These are phyloP conservation scores for Nebria brevicollis DNA, from an alignment of 2,888 invertebrate genomes.

Conservation along the genomic window DNA sequence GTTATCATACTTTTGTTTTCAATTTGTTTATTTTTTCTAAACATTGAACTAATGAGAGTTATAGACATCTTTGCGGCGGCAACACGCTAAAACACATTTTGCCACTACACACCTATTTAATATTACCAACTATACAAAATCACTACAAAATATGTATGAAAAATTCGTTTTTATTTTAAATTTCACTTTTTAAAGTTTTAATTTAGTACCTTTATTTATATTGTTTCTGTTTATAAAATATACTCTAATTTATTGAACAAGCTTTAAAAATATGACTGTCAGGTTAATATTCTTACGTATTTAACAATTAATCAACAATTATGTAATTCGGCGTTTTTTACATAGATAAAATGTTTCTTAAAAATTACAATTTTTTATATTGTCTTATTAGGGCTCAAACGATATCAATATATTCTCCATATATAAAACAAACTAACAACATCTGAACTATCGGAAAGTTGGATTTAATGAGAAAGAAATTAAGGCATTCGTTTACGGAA, in stretches of 20 bases:
- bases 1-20: not conserved
- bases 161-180: slow-evolving; percentile 35
- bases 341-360: slow-evolving; percentile 33
- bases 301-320: slow-evolving; percentile 47
- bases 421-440: not conserved
- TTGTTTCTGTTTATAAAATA: slow-evolving; percentile 44
- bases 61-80: not conserved
- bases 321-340: slow-evolving; percentile 46
- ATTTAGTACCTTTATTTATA: not conserved
- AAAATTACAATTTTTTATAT: slow-evolving; percentile 34
- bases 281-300: slow-evolving; percentile 41
- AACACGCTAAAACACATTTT: slow-evolving; percentile 8
- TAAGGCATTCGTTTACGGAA: slow-evolving; percentile 29
- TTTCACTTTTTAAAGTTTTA: slow-evolving; percentile 1
- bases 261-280: slow-evolving; percentile 47
- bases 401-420: not conserved
- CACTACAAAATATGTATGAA: slow-evolving; percentile 46
- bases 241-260: slow-evolving; percentile 43
- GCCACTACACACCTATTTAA: not conserved
- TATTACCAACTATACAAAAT: slow-evolving; percentile 34
- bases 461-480: not conserved
- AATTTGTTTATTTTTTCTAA: not conserved
- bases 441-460: not conserved
- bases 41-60: slow-evolving; percentile 3
- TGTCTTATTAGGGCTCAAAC: slow-evolving; percentile 26